Conservation (phyloP, 2,888 invertebrate species). For the Chrysina gloriosa region DNA sequence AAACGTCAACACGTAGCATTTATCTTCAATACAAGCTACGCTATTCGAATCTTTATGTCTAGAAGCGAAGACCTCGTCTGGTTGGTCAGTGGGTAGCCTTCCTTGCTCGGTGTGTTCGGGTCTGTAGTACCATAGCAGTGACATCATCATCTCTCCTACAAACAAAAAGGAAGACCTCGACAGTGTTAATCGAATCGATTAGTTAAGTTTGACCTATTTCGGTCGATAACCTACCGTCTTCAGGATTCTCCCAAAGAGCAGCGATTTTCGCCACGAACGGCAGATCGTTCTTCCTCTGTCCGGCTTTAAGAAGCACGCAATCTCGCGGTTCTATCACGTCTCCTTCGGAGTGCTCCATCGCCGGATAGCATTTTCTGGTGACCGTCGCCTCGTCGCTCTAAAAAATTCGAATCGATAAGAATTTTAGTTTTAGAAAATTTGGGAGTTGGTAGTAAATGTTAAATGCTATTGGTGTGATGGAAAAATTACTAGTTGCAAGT, state of each 20-base stretch:
- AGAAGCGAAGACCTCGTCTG: slow-evolving; percentile 95
- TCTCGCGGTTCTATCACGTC: slow-evolving; percentile 88
- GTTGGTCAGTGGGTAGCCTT: slow-evolving; percentile 80
- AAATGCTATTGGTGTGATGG: no score
- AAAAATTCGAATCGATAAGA: no score
- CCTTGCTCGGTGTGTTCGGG: slow-evolving; percentile 97
- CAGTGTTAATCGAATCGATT: no score
- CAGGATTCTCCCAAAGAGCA: slow-evolving; percentile 94
- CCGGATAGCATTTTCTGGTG: slow-evolving; percentile 85
- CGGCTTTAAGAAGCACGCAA: slow-evolving; percentile 91
- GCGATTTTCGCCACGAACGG: slow-evolving; percentile 96
- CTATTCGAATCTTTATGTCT: slow-evolving; percentile 95
- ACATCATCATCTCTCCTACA: slow-evolving; percentile 97
- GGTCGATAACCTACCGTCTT: slow-evolving; percentile 76
- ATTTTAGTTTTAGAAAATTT: not conserved
- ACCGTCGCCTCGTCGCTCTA: slow-evolving; percentile 82
- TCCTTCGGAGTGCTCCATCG: slow-evolving; percentile 90
- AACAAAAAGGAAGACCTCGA: not conserved
- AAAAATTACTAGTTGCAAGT: no score
- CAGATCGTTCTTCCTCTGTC: slow-evolving; percentile 83
- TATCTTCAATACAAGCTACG: slow-evolving; percentile 97
- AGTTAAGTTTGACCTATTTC: slow-evolving; percentile 7
- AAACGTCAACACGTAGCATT: slow-evolving; percentile 95
- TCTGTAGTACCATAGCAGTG: slow-evolving; percentile 96
- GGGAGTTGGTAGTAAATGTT: not conserved